phyloP scores from a whole-genome alignment of 2,797 vertebrate species.

The Cyclopterus lumpus region DNA sequence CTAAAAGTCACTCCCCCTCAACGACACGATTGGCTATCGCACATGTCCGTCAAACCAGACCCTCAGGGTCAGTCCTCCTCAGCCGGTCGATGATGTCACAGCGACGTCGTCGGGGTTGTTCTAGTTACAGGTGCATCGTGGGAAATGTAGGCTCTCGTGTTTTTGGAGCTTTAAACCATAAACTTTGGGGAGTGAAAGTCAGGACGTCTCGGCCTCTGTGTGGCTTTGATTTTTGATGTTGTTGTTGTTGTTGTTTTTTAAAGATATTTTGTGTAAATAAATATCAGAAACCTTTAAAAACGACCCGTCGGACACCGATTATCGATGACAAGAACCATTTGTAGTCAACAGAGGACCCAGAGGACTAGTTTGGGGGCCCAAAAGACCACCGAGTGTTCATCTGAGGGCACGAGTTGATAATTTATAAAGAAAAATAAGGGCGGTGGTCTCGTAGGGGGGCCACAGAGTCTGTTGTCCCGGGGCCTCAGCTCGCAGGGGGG shows the following conservation, averaged over 20 bases:
- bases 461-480: no score
- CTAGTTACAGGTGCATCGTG: slow-evolving; percentile 16
- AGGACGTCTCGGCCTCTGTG: neutral
- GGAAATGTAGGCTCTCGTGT: slow-evolving; percentile 3
- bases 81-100: neutral
- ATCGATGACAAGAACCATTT: neutral
- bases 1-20: neutral
- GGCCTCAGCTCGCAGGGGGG: no score
- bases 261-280: neutral
- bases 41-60: neutral
- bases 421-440: neutral
- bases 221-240: neutral
- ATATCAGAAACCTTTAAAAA: neutral
- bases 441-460: no score
- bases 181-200: no score
- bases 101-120: no score
- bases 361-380: neutral
- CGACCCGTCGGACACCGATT: neutral
- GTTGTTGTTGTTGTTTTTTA: no score
- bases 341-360: neutral
- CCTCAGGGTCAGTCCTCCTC: neutral
- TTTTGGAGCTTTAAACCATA: neutral
- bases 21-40: neutral
- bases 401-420: slow-evolving; percentile 5
- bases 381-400: neutral